Evolutionary conservation across 1,140 invertebrate species (phyloP), one percentile per base, ranked within the genome.

Genomic region (Bombus picipes): DNA sequence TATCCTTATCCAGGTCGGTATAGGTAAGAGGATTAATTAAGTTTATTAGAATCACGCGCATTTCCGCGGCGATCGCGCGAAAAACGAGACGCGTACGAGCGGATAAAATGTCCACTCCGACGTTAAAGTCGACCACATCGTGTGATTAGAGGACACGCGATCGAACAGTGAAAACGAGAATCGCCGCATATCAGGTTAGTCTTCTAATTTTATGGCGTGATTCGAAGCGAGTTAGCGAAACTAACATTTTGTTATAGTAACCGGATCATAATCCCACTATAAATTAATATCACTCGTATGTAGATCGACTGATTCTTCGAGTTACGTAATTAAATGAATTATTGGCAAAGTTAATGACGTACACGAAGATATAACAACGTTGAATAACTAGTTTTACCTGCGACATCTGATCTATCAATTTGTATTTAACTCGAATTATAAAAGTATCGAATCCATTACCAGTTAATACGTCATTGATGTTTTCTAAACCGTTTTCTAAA

Each of bases 91-190:
- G n/a, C 43, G n/a, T 25, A 43, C 32, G 41, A 57, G 22, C 5
- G 12, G 18, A 53, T 53, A 53, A 70, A 80, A n/a, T n/a, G 66
- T 53, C 34, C 25, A 12, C 4, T 53, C 18, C 39, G 10, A 18
- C 34, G 9, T 32, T 53, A 53, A 22, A 53, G 28, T 12, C 9
- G 59, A 53, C 47, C 18, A 53, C 47, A 53, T 53, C 12, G 39
- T 22, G 59, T 3, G 59, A 78, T 65, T 34, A 78, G 39, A 32
- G 47, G 47, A 75, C 73, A 75, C 73, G 73, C 73, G 73, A 75
- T 57, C 47, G 47, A 75, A 75, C 41, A 8, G 73, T 37, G 32
- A 75, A 75, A 75, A 53, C 22, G 47, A 32, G 32, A 53, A 53
- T 74, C 73, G 47, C 18, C 43, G 1, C 32, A 32, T 53, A 53